Conservation (phyloP, 1,140 invertebrate species). For the Neocloeon triangulifer region DNA sequence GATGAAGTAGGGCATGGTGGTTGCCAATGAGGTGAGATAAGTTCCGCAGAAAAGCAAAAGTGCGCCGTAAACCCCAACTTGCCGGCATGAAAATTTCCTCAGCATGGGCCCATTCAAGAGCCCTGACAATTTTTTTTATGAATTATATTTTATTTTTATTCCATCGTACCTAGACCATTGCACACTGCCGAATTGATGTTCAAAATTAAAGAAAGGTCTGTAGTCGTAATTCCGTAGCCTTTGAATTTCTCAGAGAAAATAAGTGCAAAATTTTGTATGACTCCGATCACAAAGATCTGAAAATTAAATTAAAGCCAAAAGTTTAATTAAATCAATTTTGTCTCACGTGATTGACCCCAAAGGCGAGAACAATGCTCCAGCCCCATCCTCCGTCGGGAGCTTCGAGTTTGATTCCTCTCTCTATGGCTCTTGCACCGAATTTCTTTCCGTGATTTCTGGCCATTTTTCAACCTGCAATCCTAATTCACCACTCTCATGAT, state of each 20-base stretch:
- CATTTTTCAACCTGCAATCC: no score
- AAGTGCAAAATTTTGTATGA: constrained; percentile 15
- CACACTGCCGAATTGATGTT: constrained; percentile 14
- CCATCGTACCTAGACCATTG: no score
- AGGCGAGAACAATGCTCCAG: constrained; percentile 1
- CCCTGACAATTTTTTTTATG: no score
- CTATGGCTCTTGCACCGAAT: no score
- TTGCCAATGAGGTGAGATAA: constrained; percentile 13
- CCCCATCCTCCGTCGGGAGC: constrained; percentile 4
- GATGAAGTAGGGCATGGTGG: constrained; percentile 12
- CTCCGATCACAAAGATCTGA: constrained; percentile 11
- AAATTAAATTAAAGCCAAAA: no score
- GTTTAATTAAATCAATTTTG: no score
- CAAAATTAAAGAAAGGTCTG: constrained; percentile 14
- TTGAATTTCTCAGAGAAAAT: constrained; percentile 13
- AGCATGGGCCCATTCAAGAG: constrained; percentile 15
- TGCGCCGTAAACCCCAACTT: constrained; percentile 12
- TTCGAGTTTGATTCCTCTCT: background rate
- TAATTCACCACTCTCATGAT: no score
- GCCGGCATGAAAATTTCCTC: constrained; percentile 13
- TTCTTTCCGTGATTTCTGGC: no score
- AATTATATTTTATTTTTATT: no score
- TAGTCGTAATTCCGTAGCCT: constrained; percentile 10
- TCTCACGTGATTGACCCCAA: background rate
- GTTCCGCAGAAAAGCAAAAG: constrained; percentile 12